Evolutionary conservation across 2,888 invertebrate species (phyloP), one percentile per base, ranked within the genome.

Genomic region (Eudemis profundana): DNA sequence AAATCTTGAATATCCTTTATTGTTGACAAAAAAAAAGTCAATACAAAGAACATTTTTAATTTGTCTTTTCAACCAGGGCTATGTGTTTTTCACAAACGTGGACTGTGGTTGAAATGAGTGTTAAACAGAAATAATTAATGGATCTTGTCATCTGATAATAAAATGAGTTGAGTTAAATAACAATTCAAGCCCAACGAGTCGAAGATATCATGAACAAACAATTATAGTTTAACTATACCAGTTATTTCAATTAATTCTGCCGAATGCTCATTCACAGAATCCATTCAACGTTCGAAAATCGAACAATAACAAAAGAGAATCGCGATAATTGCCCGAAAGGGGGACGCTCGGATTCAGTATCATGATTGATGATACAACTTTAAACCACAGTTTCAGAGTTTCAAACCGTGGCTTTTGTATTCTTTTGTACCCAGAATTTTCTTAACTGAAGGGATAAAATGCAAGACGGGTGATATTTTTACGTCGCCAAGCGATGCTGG

Each of bases 311-410:
- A 33, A 40, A 29, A 19, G 15, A 47, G n/a, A 21, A 27, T 4
- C 53, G 21, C 19, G 12, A 50, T 62, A 56, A 62, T 56, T 53
- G 38, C 10, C 47, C 7, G 54, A 46, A 33, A 21, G 23, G 17
- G 5, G 14, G 19, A 23, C 64, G 44, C 29, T 47, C n/a, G 57
- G 42, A 15, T 49, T 14, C 27, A 23, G 46, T 19, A 47, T 38
- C 51, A 60, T 65, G 65, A 65, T 65, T 60, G 60, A 65, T 65
- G 40, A 29, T 40, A n/a, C 38, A 60, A 65, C 53, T 65, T 65
- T 65, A 65, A 65, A 65, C 65, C 59, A n/a, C 51, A 47, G 19
- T 60, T 65, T 40, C 29, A 36, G 23, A 60, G 51, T 53, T 65
- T 38, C 23, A 8, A 51, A 51, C 42, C 23, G 23, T 36, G 47